phyloP scores from a whole-genome alignment of 1,140 invertebrate species.

The Polyergus mexicanus region DNA sequence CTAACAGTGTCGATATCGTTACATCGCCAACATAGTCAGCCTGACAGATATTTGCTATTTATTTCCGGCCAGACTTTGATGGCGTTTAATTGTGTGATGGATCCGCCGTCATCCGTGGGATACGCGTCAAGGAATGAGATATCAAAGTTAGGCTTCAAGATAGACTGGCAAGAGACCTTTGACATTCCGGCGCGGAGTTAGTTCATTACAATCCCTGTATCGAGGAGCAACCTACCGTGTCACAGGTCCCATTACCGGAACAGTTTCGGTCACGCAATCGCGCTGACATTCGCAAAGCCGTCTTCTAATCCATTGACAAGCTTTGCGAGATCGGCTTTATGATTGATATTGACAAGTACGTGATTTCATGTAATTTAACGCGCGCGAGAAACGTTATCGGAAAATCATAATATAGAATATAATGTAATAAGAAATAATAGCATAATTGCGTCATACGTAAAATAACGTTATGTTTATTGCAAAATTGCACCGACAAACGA shows the following conservation, averaged over 20 bases:
- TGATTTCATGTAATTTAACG: slow-evolving; percentile 17
- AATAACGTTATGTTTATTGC: background rate
- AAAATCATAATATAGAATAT: background rate
- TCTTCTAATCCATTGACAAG: slow-evolving; percentile 31
- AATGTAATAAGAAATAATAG: background rate
- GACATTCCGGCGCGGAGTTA: slow-evolving; percentile 31
- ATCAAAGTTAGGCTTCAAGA: slow-evolving; percentile 52
- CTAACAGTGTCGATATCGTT: slow-evolving; percentile 32
- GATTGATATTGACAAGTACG: background rate
- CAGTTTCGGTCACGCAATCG: slow-evolving; percentile 45
- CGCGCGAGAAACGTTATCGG: background rate
- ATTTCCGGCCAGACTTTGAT: slow-evolving; percentile 33
- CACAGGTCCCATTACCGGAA: slow-evolving; percentile 51
- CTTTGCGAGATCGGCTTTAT: slow-evolving; percentile 17
- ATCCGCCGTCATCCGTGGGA: background rate
- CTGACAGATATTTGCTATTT: slow-evolving; percentile 55
- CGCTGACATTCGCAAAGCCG: slow-evolving; percentile 40
- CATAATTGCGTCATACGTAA: background rate
- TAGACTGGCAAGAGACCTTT: slow-evolving; percentile 29
- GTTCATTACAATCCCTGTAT: slow-evolving; percentile 56
- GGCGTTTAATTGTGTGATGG: slow-evolving; percentile 37
- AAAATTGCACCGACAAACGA: background rate
- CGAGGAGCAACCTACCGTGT: slow-evolving; percentile 44
- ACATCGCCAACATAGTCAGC: background rate
- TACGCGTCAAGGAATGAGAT: slow-evolving; percentile 49